phyloP scores from a whole-genome alignment of 2,113 vertebrate species.

The Cheilinus undulatus region DNA sequence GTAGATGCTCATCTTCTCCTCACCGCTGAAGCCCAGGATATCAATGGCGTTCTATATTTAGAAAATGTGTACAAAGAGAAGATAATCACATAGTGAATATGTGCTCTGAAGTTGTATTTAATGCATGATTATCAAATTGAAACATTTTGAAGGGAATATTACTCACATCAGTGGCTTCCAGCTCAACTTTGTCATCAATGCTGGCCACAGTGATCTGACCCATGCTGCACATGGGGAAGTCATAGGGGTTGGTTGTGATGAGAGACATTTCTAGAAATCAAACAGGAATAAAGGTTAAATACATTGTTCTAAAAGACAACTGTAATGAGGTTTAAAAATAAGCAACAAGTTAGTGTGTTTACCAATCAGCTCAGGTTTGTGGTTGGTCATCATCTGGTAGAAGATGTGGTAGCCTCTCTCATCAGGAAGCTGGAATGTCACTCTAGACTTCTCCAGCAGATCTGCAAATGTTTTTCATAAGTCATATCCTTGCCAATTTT shows the following conservation, averaged over 20 bases:
- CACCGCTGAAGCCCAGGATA: conserved; percentile 74
- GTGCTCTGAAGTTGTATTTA: too few relatives aligned
- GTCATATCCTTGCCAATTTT: conserved; percentile 3
- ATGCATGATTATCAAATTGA: too few relatives aligned
- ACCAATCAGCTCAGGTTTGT: conserved; percentile 73
- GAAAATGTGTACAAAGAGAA: background rate
- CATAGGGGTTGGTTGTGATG: conserved; percentile 74
- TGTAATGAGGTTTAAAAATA: background rate
- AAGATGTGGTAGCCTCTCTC: conserved; percentile 79
- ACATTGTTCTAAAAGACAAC: background rate
- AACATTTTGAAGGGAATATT: background rate
- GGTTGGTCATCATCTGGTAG: conserved; percentile 78
- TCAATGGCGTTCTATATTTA: conserved; percentile 77
- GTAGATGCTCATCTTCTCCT: conserved; percentile 80
- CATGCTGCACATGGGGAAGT: conserved; percentile 69
- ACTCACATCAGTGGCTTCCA: conserved; percentile 75
- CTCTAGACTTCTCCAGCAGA: conserved; percentile 78
- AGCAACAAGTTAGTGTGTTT: background rate
- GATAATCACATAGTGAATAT: background rate
- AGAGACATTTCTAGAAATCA: conserved; percentile 51
- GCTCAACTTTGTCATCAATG: conserved; percentile 75
- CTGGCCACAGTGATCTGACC: conserved; percentile 75
- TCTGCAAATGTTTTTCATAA: conserved; percentile 45
- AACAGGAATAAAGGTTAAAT: background rate
- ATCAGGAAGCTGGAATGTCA: conserved; percentile 72